These are phyloP conservation scores for Tridacna gigas DNA, from an alignment of 2,888 invertebrate species.

Conservation along the genomic window DNA sequence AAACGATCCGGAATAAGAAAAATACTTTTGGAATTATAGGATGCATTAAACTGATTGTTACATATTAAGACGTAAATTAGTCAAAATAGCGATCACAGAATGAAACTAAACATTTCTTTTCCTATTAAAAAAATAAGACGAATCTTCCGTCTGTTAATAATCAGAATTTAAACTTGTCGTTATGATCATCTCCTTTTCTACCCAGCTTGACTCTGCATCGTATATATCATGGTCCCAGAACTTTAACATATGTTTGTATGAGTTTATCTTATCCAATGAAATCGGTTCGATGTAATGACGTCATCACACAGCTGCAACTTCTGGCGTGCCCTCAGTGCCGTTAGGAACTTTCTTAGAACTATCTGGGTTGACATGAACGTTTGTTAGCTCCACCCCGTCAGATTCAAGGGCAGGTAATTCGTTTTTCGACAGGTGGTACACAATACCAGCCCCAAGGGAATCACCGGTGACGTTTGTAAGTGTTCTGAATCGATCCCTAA, in stretches of 20 bases:
- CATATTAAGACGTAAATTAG: no score
- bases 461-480: constrained; percentile 97
- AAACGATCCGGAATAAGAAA: no score
- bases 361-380: constrained; percentile 21
- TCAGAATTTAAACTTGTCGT: no score
- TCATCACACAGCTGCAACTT: constrained; percentile 58
- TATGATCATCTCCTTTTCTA: background rate
- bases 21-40: no score
- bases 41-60: no score
- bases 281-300: constrained; percentile 22
- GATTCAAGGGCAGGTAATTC: constrained; percentile 77
- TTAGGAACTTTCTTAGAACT: constrained; percentile 56
- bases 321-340: constrained; percentile 52
- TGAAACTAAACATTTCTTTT: no score
- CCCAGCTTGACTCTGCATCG: background rate
- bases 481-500: constrained; percentile 89
- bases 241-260: background rate
- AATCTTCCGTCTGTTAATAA: no score
- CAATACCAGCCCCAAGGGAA: constrained; percentile 96
- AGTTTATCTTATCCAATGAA: constrained; percentile 12
- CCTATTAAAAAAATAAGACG: no score
- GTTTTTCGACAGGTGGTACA: constrained; percentile 89
- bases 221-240: constrained; percentile 12
- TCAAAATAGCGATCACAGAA: no score
- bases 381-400: constrained; percentile 48